These are phyloP conservation scores for Heliocidaris erythrogramma DNA, from an alignment of 35 echinoderm and acorn worm genomes.

Conservation along the genomic window DNA sequence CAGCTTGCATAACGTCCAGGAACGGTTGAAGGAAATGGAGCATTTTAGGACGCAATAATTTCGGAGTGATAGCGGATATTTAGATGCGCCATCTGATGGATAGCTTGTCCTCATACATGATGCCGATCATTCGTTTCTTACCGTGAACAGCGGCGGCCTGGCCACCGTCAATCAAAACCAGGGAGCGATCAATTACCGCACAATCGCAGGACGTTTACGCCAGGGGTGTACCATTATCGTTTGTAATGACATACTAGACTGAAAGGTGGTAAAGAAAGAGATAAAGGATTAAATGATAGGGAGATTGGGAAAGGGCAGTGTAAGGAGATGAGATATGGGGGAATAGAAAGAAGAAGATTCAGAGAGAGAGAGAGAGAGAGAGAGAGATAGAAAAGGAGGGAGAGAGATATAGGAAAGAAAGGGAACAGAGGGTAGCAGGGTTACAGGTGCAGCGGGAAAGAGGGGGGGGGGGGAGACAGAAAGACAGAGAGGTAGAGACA, in stretches of 20 bases:
- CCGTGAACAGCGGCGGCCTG: background rate
- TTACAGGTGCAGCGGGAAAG: too few relatives aligned
- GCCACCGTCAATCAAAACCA: conserved; percentile 26
- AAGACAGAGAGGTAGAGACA: too few relatives aligned
- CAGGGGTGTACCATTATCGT: background rate
- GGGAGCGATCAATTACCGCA: background rate
- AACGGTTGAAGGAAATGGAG: background rate
- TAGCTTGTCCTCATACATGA: background rate
- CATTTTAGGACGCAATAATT: background rate
- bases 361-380: too few relatives aligned
- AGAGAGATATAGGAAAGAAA: background rate
- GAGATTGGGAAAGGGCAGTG: background rate
- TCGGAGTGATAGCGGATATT: background rate
- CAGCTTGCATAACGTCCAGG: background rate
- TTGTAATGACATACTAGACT: background rate
- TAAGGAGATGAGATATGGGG: background rate
- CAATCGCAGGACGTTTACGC: background rate
- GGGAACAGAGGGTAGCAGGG: too few relatives aligned
- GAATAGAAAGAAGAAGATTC: background rate
- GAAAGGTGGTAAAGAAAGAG: background rate
- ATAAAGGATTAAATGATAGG: background rate
- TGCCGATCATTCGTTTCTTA: background rate
- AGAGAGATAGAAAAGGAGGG: background rate
- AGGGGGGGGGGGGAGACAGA: too few relatives aligned
- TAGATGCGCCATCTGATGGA: background rate